Conservation (phyloP, 2,113 vertebrate genomes). For the Hassar affinis region DNA sequence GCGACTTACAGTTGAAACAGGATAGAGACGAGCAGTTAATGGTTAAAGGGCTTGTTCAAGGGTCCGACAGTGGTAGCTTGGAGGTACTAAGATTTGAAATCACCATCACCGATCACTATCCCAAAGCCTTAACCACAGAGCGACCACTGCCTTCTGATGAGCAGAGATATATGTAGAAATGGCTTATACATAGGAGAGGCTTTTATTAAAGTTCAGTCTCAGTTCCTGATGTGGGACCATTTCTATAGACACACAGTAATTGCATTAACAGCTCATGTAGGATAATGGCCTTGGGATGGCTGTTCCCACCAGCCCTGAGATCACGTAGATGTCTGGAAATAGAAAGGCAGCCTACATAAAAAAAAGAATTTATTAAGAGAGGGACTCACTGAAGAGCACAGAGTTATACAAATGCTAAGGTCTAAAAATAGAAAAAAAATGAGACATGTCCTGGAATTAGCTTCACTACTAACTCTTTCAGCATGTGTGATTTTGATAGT, state of each 20-base stretch:
- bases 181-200: not conserved
- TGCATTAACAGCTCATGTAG: conserved; percentile 16
- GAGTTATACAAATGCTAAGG: not conserved
- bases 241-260: not conserved
- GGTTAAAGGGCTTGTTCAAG: not conserved
- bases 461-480: not conserved
- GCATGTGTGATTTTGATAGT: not conserved
- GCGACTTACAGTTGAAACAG: not conserved
- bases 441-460: not conserved
- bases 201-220: not conserved
- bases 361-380: not conserved
- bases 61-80: too few species aligned
- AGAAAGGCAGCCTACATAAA: conserved; percentile 19
- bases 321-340: not conserved
- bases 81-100: not conserved
- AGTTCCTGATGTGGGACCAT: not conserved
- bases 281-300: conserved; percentile 6
- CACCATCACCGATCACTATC: not conserved
- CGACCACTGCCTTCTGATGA: not conserved
- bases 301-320: not conserved
- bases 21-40: not conserved
- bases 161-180: not conserved
- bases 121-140: not conserved
- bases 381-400: not conserved
- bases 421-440: not conserved